phyloP scores from a whole-genome alignment of 2,797 vertebrate species.

The Sebastes ruberrimus region DNA sequence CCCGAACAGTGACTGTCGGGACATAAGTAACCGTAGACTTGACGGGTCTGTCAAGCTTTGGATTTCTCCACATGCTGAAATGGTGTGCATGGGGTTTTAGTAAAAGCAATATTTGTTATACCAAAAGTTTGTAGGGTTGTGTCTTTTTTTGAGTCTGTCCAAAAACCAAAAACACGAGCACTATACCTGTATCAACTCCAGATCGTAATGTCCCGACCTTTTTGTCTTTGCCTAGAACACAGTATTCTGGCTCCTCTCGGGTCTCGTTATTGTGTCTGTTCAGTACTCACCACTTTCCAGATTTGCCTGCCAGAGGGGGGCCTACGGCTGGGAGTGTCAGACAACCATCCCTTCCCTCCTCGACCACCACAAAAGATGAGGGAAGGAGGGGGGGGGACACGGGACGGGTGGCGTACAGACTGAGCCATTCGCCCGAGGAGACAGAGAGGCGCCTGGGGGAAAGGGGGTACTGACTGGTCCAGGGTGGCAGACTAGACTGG shows the following conservation, averaged over 20 bases:
- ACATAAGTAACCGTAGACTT: not conserved
- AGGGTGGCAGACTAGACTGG: constrained; percentile 34
- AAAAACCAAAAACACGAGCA: not conserved
- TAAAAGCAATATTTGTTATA: not conserved
- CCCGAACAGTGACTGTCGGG: not conserved
- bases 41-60: not conserved
- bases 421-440: constrained; percentile 48
- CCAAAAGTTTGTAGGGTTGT: not conserved
- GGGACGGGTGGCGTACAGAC: constrained; percentile 24
- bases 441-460: constrained; percentile 69
- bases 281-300: constrained; percentile 18
- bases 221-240: constrained; percentile 3
- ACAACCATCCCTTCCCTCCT: constrained; percentile 34
- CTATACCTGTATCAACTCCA: not conserved
- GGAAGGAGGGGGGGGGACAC: not conserved
- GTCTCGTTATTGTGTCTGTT: constrained; percentile 30
- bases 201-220: not conserved
- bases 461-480: constrained; percentile 26
- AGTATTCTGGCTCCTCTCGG: constrained; percentile 9
- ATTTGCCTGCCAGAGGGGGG: constrained; percentile 33
- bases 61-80: not conserved
- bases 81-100: not conserved
- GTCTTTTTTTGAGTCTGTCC: not conserved
- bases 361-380: constrained; percentile 33
- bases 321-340: constrained; percentile 15